Percentiles rank a stretch among this genome's conserved stretches.
Evolutionary conservation across 2,797 vertebrate species (phyloP).

Genomic region (Lepilemur septentrionalis): DNA sequence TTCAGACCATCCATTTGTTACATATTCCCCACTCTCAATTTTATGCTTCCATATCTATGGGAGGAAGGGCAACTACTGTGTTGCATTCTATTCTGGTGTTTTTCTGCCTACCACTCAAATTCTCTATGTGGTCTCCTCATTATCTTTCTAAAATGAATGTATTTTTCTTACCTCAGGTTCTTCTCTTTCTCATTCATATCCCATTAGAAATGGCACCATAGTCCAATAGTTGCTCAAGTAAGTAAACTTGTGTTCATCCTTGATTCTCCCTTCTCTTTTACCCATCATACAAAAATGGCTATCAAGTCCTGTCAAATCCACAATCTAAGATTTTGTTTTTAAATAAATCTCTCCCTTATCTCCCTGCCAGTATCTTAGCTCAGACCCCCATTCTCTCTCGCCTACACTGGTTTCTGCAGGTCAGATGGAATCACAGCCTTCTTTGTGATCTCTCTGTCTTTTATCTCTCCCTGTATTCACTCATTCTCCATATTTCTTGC

Average conservation of each 20-base stretch:
- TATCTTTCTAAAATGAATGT: not conserved
- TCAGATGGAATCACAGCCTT: not conserved
- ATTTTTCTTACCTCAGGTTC: not conserved
- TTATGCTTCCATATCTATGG: too few species aligned
- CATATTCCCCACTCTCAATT: too few species aligned
- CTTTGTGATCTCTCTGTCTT: not conserved
- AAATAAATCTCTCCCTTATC: not conserved
- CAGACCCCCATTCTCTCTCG: not conserved
- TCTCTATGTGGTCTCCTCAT: not conserved
- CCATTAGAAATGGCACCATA: not conserved
- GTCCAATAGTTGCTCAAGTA: not conserved
- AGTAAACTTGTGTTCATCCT: not conserved
- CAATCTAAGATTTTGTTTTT: not conserved
- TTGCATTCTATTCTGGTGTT: not conserved
- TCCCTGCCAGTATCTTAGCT: not conserved
- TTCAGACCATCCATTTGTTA: too few species aligned
- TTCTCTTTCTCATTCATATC: not conserved
- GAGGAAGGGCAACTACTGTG: too few species aligned
- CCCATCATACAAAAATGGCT: not conserved
- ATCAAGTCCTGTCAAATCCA: not conserved
- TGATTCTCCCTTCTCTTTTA: not conserved
- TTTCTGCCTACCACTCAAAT: not conserved
- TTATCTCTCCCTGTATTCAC: not conserved
- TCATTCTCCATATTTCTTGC: not conserved
- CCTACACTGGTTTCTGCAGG: not conserved